A percentile compares a stretch with the other conserved stretches of the same genome.
These are phyloP conservation scores for Tenthredo scrophulariae DNA, from an alignment of 2,888 invertebrate genomes.

Conservation along the genomic window DNA sequence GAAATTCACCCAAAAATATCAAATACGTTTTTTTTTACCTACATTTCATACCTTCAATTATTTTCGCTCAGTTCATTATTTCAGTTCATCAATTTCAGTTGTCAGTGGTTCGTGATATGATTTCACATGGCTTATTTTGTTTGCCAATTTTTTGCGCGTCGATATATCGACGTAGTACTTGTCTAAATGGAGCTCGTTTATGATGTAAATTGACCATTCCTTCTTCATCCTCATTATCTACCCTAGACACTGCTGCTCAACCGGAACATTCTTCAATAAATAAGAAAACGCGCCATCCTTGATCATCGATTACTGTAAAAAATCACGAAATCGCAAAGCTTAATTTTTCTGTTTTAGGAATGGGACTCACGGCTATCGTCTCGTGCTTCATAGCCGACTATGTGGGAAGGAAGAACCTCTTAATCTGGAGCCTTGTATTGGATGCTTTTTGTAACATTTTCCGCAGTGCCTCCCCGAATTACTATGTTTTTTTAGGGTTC, in stretches of 20 bases:
- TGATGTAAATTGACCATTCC: background rate
- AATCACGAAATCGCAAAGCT: background rate
- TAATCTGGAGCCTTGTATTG: constrained; percentile 84
- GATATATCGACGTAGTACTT: background rate
- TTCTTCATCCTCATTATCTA: background rate
- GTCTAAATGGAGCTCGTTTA: background rate
- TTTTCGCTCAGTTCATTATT: background rate
- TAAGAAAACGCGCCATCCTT: background rate
- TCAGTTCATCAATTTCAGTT: background rate
- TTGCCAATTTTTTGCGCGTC: background rate
- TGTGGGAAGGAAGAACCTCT: constrained; percentile 84
- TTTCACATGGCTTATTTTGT: background rate
- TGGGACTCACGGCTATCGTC: constrained; percentile 86
- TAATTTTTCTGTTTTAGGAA: constrained; percentile 80
- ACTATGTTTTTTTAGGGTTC: constrained; percentile 84
- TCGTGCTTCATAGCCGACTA: constrained; percentile 90
- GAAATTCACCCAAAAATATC: constrained; percentile 21
- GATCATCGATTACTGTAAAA: background rate
- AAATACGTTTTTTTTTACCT: background rate
- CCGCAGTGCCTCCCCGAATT: constrained; percentile 85
- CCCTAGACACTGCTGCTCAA: background rate
- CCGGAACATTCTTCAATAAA: background rate
- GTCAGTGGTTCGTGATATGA: background rate
- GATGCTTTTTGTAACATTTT: constrained; percentile 84
- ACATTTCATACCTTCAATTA: background rate